Evolutionary conservation across 1,140 invertebrate species (phyloP).

Genomic region (Steinernema khuongi): DNA sequence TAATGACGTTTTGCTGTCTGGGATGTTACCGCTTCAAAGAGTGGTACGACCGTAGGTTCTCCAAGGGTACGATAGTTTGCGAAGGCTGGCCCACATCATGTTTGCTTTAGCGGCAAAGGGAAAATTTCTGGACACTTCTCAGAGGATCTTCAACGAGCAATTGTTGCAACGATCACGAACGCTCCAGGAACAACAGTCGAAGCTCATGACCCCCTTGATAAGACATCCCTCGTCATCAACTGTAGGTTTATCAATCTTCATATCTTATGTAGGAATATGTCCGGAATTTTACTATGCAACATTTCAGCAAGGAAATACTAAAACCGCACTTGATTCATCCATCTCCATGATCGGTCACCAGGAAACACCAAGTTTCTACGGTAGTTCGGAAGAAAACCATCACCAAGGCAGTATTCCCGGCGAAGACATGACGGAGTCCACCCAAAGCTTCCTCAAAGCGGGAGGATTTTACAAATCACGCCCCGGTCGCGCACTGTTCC

Average conservation of each 20-base stretch:
- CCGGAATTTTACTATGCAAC: neutral
- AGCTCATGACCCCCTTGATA: neutral
- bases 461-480: neutral
- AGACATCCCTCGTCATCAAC: neutral
- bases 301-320: neutral
- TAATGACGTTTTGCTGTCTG: neutral
- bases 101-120: conserved; percentile 38
- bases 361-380: neutral
- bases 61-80: neutral
- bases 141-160: conserved; percentile 43
- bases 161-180: conserved; percentile 35
- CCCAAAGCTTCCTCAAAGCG: neutral
- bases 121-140: conserved; percentile 41
- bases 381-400: neutral
- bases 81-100: neutral
- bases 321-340: neutral
- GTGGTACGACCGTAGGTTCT: neutral
- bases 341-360: neutral
- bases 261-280: neutral
- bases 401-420: neutral
- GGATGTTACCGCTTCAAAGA: neutral
- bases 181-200: neutral
- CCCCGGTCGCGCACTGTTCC: neutral
- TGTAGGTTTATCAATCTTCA: neutral
- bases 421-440: neutral